Percentiles rank a stretch among this genome's conserved stretches.
Conservation (phyloP, 2,888 invertebrate species). For the Heliconius ethilla region DNA sequence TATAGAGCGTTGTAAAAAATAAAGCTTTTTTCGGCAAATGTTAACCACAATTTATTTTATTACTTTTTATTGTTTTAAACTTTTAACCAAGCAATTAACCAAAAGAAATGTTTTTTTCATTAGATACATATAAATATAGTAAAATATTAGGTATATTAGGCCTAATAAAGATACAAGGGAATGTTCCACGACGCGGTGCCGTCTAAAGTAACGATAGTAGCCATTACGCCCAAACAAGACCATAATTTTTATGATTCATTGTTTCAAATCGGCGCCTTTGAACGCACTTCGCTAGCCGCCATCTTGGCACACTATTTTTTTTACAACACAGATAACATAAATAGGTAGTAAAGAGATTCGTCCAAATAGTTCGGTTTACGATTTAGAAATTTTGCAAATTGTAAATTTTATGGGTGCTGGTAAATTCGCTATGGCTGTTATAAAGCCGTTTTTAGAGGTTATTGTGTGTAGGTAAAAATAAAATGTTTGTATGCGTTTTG, state of each 20-base stretch:
- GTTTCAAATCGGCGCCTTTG: constrained; percentile 48
- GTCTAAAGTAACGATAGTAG: constrained; percentile 45
- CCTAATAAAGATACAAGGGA: constrained; percentile 20
- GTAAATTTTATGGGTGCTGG: constrained; percentile 41
- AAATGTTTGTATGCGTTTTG: constrained; percentile 13
- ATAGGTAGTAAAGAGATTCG: constrained; percentile 9
- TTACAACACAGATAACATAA: constrained; percentile 42
- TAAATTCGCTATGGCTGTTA: constrained; percentile 42
- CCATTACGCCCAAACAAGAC: constrained; percentile 44
- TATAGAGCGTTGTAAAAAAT: no score
- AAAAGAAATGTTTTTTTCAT: neutral
- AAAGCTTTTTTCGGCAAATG: neutral
- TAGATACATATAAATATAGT: neutral
- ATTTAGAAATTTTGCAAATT: constrained; percentile 45
- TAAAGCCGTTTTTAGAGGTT: constrained; percentile 32
- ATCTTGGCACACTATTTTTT: constrained; percentile 37
- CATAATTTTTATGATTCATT: constrained; percentile 46
- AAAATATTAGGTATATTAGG: neutral
- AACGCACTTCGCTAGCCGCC: constrained; percentile 36
- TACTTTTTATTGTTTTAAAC: neutral
- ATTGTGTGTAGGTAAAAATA: constrained; percentile 23
- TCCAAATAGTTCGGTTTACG: constrained; percentile 36
- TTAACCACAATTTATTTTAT: neutral
- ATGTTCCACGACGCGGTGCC: constrained; percentile 34
- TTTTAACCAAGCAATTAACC: neutral